Base-by-base conservation (phyloP, 2,888 invertebrate species). In the Eilema depressum region DNA sequence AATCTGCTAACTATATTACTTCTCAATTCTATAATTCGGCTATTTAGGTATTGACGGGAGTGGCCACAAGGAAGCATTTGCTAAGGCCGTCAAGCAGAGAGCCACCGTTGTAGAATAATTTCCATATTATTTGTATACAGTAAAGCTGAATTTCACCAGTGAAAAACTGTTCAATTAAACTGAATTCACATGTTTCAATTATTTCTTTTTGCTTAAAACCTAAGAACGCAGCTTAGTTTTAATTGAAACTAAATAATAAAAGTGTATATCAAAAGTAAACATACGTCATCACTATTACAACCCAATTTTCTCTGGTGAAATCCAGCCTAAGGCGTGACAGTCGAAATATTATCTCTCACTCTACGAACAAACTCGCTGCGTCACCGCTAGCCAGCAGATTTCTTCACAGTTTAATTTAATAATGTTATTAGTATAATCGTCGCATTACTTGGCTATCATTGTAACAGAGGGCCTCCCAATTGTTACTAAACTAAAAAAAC, bases 401-500 rank as follows among this genome's bases (percentile, higher is more conserved):
- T 33, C 14, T 33, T 30, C 28, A n/a, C 57, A 57, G 56, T 33
- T 65, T 57, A 57, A 57, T 57, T 30, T 57, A 64, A 65, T 53
- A 69, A 63, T 47, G 66, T 63, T 71, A 70, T 70, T 56, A 69
- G 63, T 65, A 68, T 67, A 67, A 67, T 65, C 37, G 62, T 66
- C 68, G 57, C 63, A 56, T 63, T 66, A 65, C 71, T 63, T 63
- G 66, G 57, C 71, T 69, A 72, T 63, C 65, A 65, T 65, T 65
- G 68, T 67, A 70, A 75, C 76, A 63, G 71, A 70, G 73, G 75
- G 67, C 75, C 74, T 68, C 70, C 72, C 68, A 76, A 76, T 82
- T 78, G 75, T 68, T 79, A 76, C 73, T 65, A 70, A 73, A 73
- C 30, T 81, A 85, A 81, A 77, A 68, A 83, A 84, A 84, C 82